Evolutionary conservation across 2,888 invertebrate genomes (phyloP), one percentile per base, ranked within the genome.

Genomic region (Drosophila greeni): DNA sequence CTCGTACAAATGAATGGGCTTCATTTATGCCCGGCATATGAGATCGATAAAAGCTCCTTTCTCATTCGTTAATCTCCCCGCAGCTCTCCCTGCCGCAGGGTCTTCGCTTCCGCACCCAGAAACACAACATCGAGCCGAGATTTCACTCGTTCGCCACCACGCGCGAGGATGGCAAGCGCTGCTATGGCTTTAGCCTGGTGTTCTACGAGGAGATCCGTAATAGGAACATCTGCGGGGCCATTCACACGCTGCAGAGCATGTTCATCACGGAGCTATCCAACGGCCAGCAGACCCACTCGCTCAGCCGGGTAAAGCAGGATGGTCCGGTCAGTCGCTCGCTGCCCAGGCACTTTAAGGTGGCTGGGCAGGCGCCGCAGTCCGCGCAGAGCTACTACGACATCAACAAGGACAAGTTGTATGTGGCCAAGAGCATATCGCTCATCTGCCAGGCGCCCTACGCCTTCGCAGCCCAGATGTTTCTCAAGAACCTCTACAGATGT

Each of bases 71-170:
- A 36, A 26, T 37, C 45, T 59, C 16, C 20, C 40, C 51, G 7
- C 89, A 99, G 98, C 91, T 99, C 42, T 97, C 97, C 88, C 91
- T 99, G 87, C 99, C 99, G 64, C 95, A 95, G 89, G 99, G 99
- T 42, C 90, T 99, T 55, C 93, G 95, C 85, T 98, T 99, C 90
- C 93, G 96, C 73, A 98, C 98, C 12, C 97, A 98, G 88, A 97
- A 96, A 89, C 96, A 97, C 89, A 92, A 92, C 65, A 91, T 93
- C 86, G 94, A 95, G 80, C 95, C 97, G 12, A 92, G 92, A 86
- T 97, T 98, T 89, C 99, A 99, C 90, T 96, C 98, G 48, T 99
- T 99, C 91, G 94, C 99, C 58, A 96, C 99, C 69, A 99, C 99
- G 14, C 92, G 95, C 81, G 98, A 99, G 90, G 98, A 99, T 92